Base-by-base conservation (phyloP, 2,797 vertebrate genomes). In the Rallus crepitans region DNA sequence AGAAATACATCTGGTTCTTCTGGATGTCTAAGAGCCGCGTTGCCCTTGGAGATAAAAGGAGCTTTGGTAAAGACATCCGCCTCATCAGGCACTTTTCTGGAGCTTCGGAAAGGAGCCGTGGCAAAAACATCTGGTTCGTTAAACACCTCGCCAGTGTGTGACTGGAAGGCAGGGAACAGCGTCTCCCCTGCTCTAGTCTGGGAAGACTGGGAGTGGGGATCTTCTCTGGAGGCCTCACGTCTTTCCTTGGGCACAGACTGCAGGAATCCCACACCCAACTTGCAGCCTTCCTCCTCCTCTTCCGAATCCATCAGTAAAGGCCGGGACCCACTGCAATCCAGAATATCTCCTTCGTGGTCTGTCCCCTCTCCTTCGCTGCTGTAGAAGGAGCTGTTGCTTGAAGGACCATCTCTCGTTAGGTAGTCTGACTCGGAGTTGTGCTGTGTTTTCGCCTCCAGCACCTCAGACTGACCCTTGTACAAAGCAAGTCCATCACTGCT, bases 221-320 rank as follows among this genome's bases (percentile, higher is more conserved):
- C 85, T 56, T 91, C 95, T 35, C 37, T 48, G 83, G 94, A 88
- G 52, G 77, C 64, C 71, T 95, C 84, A 0, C 1, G 77, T 50
- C 85, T 83, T 35, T 96, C 94, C 91, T 93, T 84, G 66, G 78
- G 71, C 1, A 2, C 64, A 7, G 96, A 50, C 61, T 95, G 96
- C 60, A 73, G 68, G 71, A 94, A 77, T 15, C 78, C 95, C 1
- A 82, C 1, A 28, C 64, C n/a, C 48, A 24, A 1, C 82, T 90
- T 98, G 81, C 59, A 47, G 4, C 80, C 77, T 35, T 98, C 98
- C 3, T 99, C 99, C 35, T 99, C 99, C 27, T 99, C 99, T 65
- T 99, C 99, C 0, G 99, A 99, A 87, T 99, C 99, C 97, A 99
- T 93, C 83, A 99, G 98, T 24, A 99, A 97, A 65, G 99, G 99